phyloP scores from a whole-genome alignment of 2,888 invertebrate species.

The Lasioglossum morio region DNA sequence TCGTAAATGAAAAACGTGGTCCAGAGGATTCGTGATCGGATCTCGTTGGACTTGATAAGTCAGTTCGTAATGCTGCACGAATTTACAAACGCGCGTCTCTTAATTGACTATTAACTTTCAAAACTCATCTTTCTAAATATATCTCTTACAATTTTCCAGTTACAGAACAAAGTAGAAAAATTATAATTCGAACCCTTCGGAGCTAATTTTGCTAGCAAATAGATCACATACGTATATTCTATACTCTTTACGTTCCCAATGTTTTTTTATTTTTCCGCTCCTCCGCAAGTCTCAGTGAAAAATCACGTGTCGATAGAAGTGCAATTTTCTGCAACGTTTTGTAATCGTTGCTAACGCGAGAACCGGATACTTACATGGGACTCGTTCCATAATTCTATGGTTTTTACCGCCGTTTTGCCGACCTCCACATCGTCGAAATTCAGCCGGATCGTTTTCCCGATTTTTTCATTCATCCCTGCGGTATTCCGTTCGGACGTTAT shows the following conservation, averaged over 20 bases:
- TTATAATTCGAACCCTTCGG: neutral
- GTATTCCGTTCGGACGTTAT: neutral
- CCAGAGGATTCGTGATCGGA: slow-evolving; percentile 78
- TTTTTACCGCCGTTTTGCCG: slow-evolving; percentile 67
- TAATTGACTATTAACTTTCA: neutral
- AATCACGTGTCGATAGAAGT: neutral
- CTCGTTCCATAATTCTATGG: slow-evolving; percentile 75
- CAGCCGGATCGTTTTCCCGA: slow-evolving; percentile 44
- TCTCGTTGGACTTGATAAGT: slow-evolving; percentile 76
- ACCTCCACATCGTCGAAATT: slow-evolving; percentile 75
- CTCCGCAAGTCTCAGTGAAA: neutral
- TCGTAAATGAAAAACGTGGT: slow-evolving; percentile 80
- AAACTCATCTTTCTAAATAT: neutral
- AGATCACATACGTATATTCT: neutral
- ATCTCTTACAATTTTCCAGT: neutral
- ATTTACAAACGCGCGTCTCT: neutral
- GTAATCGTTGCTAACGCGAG: neutral
- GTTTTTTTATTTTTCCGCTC: neutral
- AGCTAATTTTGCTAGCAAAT: neutral
- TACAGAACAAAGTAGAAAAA: too few species aligned
- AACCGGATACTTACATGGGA: slow-evolving; percentile 69
- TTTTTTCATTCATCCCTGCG: neutral
- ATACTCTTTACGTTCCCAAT: neutral
- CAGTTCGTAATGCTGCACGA: slow-evolving; percentile 67
- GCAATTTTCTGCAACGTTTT: neutral